phyloP scores from a whole-genome alignment of 2,888 invertebrate species.

The Philhelius pedissequus region DNA sequence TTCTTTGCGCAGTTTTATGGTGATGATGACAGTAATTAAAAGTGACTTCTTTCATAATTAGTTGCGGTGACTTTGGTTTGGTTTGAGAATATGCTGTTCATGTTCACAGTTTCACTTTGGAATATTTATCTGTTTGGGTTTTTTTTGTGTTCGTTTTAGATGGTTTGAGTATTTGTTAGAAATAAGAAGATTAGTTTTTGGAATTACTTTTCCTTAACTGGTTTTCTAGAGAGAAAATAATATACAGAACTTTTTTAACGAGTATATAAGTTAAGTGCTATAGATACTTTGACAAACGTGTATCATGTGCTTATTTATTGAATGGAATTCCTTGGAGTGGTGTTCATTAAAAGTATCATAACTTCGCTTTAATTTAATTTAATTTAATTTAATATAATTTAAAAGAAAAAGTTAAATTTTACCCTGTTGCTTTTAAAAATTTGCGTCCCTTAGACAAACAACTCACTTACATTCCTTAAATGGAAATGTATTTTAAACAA shows the following conservation, averaged over 20 bases:
- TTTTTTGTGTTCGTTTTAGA: background rate
- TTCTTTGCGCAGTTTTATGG: constrained; percentile 32
- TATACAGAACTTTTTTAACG: background rate
- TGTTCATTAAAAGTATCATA: no score
- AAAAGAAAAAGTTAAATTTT: no score
- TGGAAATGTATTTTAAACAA: background rate
- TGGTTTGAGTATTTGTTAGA: background rate
- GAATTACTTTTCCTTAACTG: background rate
- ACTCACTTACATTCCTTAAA: background rate
- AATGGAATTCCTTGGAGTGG: no score
- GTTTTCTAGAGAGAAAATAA: background rate
- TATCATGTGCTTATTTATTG: background rate
- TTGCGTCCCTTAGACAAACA: background rate
- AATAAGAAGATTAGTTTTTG: no score
- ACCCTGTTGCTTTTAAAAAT: no score
- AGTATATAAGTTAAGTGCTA: background rate
- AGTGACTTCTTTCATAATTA: constrained; percentile 52
- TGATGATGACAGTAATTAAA: constrained; percentile 54
- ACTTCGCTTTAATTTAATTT: no score
- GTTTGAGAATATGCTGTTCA: background rate
- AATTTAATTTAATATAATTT: no score
- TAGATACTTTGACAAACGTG: background rate
- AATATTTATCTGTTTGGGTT: background rate
- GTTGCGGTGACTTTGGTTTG: constrained; percentile 38
- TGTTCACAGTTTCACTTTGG: background rate